Base-by-base conservation (phyloP, 2,888 invertebrate genomes). In the Strigamia transsilvanica region DNA sequence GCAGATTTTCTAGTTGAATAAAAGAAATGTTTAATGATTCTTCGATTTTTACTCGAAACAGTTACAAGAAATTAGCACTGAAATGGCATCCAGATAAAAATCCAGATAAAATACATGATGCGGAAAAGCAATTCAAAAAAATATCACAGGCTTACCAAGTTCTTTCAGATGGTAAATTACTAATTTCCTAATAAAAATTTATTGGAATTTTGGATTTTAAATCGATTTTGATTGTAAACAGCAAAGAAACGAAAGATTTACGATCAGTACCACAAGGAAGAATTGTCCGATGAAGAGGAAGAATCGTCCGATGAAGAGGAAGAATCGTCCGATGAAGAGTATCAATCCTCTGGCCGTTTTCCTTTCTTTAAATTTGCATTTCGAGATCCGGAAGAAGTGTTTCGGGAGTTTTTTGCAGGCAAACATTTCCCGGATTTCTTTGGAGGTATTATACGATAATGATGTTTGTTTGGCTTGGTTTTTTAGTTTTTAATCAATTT, bases 11-110 rank as follows among this genome's bases (percentile, higher is more conserved):
- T 46, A 46, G 4, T 46, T 46, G 46, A 38, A 78, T n/a, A 61
- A 23, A n/a, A 13, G 27, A 78, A 9, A 78, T 77, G 38, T 84
- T 77, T 34, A 21, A 34, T 77, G 82, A 27, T 83, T 82, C 82
- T 82, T 82, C 83, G 84, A 82, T 84, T 84, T 84, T 84, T 73
- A n/a, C 12, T 34, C 3, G n/a, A 85, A 82, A 82, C 89, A 98
- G 98, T 86, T 99, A 99, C 90, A 93, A 98, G 89, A 96, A 96
- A 91, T 90, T 99, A 88, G 99, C 99, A 82, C 90, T 99, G 85
- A 97, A 95, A 92, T 99, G 99, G 99, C 99, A 99, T 90, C 99
- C 99, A 46, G 99, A 99, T 91, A 99, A 99, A 90, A 99, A 99
- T 90, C 97, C 96, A 82, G 95, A 97, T 85, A 96, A 96, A 89